A percentile compares a stretch with the other conserved stretches of the same genome.
Evolutionary conservation across 2,797 vertebrate species (phyloP).

Genomic region (Amblyopsis hoosieri): DNA sequence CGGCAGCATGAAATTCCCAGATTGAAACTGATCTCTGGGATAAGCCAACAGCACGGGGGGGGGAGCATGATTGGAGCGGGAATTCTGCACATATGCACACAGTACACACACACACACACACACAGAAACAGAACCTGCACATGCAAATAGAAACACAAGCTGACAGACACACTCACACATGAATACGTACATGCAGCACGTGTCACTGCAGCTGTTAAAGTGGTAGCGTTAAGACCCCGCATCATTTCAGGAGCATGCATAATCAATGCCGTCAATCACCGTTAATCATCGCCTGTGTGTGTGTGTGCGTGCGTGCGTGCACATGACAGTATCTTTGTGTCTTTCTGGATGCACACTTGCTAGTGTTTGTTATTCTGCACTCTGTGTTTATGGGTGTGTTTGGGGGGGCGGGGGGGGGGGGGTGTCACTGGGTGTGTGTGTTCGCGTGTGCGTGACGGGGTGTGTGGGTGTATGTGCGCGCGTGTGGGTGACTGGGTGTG

Average conservation of each 20-base stretch:
- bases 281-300: too few relatives aligned
- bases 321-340: not conserved
- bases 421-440: not conserved
- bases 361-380: not conserved
- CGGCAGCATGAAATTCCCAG: constrained; percentile 57
- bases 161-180: not conserved
- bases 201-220: too few relatives aligned
- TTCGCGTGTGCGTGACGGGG: too few relatives aligned
- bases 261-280: too few relatives aligned
- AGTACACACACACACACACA: not conserved
- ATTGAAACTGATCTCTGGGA: constrained; percentile 64
- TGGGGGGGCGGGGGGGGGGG: not conserved
- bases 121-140: too few relatives aligned
- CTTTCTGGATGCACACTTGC: not conserved
- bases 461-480: too few relatives aligned
- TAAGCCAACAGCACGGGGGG: constrained; percentile 48
- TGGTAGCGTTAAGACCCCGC: too few relatives aligned
- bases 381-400: not conserved
- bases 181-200: not conserved
- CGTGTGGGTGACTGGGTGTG: too few relatives aligned
- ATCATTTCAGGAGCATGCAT: too few relatives aligned
- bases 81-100: constrained; percentile 20
- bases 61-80: constrained; percentile 34
- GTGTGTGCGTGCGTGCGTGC: not conserved
- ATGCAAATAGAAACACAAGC: not conserved